Evolutionary conservation across 2,113 vertebrate genomes (phyloP), one percentile per base, ranked within the genome.

Genomic region (Otis tarda): DNA sequence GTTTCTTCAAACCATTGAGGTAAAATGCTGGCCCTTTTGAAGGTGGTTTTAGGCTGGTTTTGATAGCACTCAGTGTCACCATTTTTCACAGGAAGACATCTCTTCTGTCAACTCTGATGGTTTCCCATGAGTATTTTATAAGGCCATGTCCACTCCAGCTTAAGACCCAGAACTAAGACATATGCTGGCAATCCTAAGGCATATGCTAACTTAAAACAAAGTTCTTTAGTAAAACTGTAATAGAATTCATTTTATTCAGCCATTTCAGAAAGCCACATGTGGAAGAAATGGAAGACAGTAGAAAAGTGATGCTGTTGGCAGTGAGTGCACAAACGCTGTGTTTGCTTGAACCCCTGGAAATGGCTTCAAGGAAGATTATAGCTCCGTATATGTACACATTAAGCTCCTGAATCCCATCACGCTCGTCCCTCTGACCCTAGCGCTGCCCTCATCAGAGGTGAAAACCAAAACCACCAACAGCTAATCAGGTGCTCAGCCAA

Each of bases 171-270:
- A 85, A 93, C 77, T 19, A 14, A 35, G 76, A 89, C n/a, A 56
- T 60, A 37, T n/a, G 82, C 61, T 89, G 91, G 49, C 60, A 96
- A 83, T 75, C n/a, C 85, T 79, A 88, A 94, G 65, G 43, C 59
- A 71, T 52, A 61, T 37, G 63, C 37, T 84, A 94, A 86, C 45
- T 61, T 57, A 95, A 92, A 65, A 19, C 65, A 68, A 93, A 94
- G 49, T 56, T 91, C 87, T 70, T 89, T 60, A 78, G 75, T 63
- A 59, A 69, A 89, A 81, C 25, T 41, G 22, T 59, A 81, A 78
- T 56, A 31, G 41, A 90, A 68, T 88, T 96, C 9, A 69, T 73
- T 94, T 89, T 65, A 56, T 92, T 94, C 45, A 25, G 33, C 68
- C 52, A 59, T 95, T 94, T 89, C 77, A 95, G 47, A 78, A 76